Percentiles rank a stretch among this genome's conserved stretches.
phyloP scores from a whole-genome alignment of 2,888 invertebrate genomes.

The Emesis russula region DNA sequence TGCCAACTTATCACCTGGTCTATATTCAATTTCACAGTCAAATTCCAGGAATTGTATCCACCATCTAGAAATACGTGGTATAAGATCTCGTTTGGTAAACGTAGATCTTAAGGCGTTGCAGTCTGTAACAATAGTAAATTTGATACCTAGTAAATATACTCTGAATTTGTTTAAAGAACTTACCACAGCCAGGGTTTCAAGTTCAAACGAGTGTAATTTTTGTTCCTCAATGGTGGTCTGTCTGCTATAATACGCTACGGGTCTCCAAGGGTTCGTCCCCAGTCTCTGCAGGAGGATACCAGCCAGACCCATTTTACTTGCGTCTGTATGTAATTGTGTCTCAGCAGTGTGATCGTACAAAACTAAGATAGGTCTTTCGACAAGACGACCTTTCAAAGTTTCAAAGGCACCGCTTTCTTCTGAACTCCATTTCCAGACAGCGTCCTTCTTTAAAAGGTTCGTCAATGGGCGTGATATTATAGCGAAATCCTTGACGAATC shows the following conservation, averaged over 20 bases:
- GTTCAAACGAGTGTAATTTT: constrained; percentile 3
- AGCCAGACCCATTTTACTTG: constrained; percentile 3
- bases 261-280: neutral
- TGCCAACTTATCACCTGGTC: constrained; percentile 35
- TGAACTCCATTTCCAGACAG: neutral
- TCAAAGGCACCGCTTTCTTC: neutral
- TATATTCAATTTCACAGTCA: constrained; percentile 50
- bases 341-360: constrained; percentile 3
- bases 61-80: neutral
- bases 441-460: neutral
- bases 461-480: no score
- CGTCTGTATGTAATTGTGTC: constrained; percentile 26
- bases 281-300: constrained; percentile 38
- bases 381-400: neutral
- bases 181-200: neutral
- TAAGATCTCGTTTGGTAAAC: neutral
- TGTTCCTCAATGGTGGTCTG: neutral
- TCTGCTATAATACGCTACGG: constrained; percentile 5
- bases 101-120: neutral
- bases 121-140: constrained; percentile 13
- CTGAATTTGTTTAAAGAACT: neutral
- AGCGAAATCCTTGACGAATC: no score
- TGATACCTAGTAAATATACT: neutral
- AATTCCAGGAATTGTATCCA: constrained; percentile 53
- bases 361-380: constrained; percentile 6